These are phyloP conservation scores for Lordiphosa andalusiaca DNA, from an alignment of 2,888 invertebrate genomes.

Conservation along the genomic window DNA sequence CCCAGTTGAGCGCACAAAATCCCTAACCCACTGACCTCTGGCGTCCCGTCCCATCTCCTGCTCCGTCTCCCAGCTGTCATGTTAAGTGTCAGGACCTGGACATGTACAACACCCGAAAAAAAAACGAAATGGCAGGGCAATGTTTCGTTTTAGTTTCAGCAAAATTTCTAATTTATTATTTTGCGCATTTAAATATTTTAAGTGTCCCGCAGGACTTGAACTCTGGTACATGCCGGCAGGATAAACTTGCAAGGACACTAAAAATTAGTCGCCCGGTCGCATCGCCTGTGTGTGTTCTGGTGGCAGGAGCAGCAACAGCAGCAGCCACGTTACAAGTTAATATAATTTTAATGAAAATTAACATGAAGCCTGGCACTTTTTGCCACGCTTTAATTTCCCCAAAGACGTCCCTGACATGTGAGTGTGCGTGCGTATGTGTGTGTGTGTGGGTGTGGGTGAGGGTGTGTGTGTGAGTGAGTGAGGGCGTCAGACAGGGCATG, in stretches of 20 bases:
- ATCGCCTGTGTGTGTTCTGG: constrained; percentile 16
- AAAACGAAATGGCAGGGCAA: constrained; percentile 6
- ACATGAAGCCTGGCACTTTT: constrained; percentile 75
- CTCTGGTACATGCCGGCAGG: constrained; percentile 32
- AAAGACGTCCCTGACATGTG: constrained; percentile 46
- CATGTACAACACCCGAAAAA: constrained; percentile 16
- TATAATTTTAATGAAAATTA: constrained; percentile 77
- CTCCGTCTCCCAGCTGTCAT: constrained; percentile 42
- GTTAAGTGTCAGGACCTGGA: constrained; percentile 50
- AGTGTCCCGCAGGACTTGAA: constrained; percentile 67
- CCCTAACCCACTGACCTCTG: constrained; percentile 2
- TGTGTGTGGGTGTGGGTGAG: constrained; percentile 15
- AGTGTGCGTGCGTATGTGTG: constrained; percentile 20
- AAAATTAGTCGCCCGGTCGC: constrained; percentile 62
- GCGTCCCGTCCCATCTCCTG: constrained; percentile 10
- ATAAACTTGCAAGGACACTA: constrained; percentile 71
- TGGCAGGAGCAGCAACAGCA: constrained; percentile 18
- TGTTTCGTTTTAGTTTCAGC: constrained; percentile 51
- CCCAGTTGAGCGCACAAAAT: constrained; percentile 43
- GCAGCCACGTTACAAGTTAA: constrained; percentile 74
- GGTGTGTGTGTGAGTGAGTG: constrained; percentile 16
- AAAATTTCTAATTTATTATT: constrained; percentile 73
- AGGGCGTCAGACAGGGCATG: constrained; percentile 16
- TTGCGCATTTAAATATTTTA: constrained; percentile 77
- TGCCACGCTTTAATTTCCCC: constrained; percentile 73